These are phyloP conservation scores for Caenorhabditis inopinata DNA, from an alignment of 1,140 invertebrate species.

Conservation along the genomic window DNA sequence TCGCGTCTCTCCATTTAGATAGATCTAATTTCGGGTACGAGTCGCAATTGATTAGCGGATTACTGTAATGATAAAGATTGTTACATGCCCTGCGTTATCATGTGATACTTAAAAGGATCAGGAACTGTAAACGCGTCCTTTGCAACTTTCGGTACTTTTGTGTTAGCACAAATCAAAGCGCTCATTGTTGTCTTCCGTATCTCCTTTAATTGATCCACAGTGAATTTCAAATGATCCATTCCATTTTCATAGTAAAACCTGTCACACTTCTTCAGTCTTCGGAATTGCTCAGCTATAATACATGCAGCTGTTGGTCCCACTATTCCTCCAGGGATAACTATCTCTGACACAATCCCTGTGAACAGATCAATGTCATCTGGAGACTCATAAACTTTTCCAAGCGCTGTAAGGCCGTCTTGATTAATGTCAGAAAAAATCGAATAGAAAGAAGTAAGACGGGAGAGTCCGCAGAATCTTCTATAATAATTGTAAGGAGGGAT, in stretches of 20 bases:
- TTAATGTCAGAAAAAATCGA: slow-evolving; percentile 58
- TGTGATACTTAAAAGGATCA: slow-evolving; percentile 49
- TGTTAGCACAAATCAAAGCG: slow-evolving; percentile 82
- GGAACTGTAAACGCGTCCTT: slow-evolving; percentile 72
- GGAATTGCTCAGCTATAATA: slow-evolving; percentile 73
- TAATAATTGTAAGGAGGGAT: slow-evolving; percentile 67
- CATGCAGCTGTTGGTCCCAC: slow-evolving; percentile 63
- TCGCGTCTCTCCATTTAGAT: not conserved
- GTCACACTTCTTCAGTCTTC: slow-evolving; percentile 77
- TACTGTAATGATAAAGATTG: slow-evolving; percentile 47
- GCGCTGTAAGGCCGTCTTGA: slow-evolving; percentile 46
- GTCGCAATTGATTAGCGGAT: slow-evolving; percentile 58
- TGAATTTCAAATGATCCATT: slow-evolving; percentile 55
- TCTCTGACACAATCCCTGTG: slow-evolving; percentile 69
- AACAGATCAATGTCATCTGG: slow-evolving; percentile 63
- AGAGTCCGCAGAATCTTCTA: slow-evolving; percentile 49
- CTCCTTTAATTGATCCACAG: slow-evolving; percentile 75
- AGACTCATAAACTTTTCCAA: slow-evolving; percentile 58
- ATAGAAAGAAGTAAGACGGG: slow-evolving; percentile 52
- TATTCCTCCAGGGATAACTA: slow-evolving; percentile 69
- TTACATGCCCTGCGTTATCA: not conserved
- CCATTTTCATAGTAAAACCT: slow-evolving; percentile 86
- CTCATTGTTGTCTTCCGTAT: slow-evolving; percentile 80
- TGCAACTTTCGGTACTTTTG: slow-evolving; percentile 75
- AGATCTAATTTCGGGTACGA: not conserved